Evolutionary conservation across 2,797 vertebrate genomes (phyloP).

Genomic region (Botia kubotai): DNA sequence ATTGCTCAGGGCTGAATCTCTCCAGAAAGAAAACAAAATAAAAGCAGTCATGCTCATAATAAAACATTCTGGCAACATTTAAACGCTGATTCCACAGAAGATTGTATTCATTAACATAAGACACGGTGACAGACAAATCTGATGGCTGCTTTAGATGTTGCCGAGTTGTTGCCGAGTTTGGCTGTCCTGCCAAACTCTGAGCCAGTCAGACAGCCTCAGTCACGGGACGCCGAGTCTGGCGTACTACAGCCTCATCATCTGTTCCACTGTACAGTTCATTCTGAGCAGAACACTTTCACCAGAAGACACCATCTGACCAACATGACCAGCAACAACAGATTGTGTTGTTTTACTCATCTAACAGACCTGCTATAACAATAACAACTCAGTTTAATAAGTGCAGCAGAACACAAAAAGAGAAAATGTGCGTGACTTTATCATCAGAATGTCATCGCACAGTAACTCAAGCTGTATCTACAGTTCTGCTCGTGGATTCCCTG

Average conservation of each 20-base stretch:
- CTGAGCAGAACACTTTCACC: too few relatives aligned
- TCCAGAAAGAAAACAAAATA: neutral
- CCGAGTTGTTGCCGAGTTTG: too few relatives aligned
- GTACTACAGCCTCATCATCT: neutral
- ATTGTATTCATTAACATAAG: neutral
- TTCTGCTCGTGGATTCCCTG: too few relatives aligned
- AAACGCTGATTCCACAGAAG: neutral
- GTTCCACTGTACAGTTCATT: neutral
- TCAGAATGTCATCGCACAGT: too few relatives aligned
- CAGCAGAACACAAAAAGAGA: too few relatives aligned
- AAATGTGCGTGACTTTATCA: too few relatives aligned
- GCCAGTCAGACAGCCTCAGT: neutral
- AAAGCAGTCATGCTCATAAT: constrained; percentile 7
- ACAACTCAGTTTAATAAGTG: too few relatives aligned
- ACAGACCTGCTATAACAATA: too few relatives aligned
- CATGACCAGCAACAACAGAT: too few relatives aligned
- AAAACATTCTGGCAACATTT: neutral
- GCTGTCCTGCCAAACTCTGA: neutral
- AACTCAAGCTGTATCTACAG: too few relatives aligned
- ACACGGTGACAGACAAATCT: neutral
- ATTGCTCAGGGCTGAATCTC: neutral
- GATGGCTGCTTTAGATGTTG: neutral
- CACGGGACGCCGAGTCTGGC: too few relatives aligned
- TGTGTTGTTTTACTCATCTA: too few relatives aligned
- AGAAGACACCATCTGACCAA: neutral